Base-by-base conservation (phyloP, 35 echinoderm and acorn worm species). In the Stichopus chloronotus region DNA sequence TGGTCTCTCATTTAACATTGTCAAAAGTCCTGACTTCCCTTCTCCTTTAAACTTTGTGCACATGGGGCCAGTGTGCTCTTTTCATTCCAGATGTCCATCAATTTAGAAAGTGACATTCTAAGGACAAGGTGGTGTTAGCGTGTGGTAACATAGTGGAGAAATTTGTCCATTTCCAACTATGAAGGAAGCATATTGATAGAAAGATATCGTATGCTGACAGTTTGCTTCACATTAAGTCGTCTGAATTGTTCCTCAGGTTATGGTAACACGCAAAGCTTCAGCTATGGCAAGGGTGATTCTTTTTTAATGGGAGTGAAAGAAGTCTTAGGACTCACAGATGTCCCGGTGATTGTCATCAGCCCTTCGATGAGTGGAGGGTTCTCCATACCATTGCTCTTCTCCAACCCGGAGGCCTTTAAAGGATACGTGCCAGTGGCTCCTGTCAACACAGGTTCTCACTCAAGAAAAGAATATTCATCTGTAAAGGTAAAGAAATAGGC, bases 281-380 rank as follows among this genome's bases (percentile, higher is more conserved):
- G 58, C 17, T 52, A 53, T 24, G 22, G 8, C 23, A 24, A 13
- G 8, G 12, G 3, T 43, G 76, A 30, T 14, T 63, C 56, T 13
- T 93, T 95, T 79, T 84, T 97, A 87, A 53, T 71, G 30, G 87
- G 86, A 43, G 30, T 94, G n/a, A 63, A 91, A 43, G 90, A 91
- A 71, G 81, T 16, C 30, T 52, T 97, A 43, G 91, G 63, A 20
- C 55, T 92, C 16, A 79, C 91, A 20, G 91, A 81, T 57, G 79
- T 63, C 19, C 61, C 80, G 72, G 91, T 81, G 55, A 78, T 97
- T 16, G 91, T 97, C 59, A 87, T 94, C 71, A 98, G 97, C 87
- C 97, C 97, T 20, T 98, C 97, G 5, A 96, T 98, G 95, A 98
- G 97, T 86, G 97, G 97, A 8, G 63, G 23, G 5, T 98, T 56